A percentile compares a stretch with the other conserved stretches of the same genome.
Evolutionary conservation across 2,888 invertebrate species (phyloP).

Genomic region (Altica lythri): DNA sequence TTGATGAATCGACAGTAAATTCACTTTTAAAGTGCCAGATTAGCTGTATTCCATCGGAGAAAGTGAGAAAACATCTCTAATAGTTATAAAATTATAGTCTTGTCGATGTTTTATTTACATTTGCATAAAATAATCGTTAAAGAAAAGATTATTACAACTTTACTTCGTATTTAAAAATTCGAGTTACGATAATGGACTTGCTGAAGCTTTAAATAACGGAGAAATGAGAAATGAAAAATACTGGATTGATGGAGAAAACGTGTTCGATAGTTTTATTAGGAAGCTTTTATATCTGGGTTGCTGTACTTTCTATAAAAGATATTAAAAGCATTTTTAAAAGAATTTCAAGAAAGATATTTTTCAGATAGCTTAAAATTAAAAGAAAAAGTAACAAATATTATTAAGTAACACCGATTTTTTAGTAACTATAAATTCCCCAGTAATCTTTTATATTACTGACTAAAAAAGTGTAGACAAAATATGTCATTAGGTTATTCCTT

Average conservation of each 20-base stretch:
- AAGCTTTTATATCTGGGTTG: neutral
- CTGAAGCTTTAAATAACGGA: constrained; percentile 2
- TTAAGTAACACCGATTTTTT: too few species aligned
- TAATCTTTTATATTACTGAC: too few species aligned
- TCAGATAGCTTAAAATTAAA: too few species aligned
- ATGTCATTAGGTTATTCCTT: too few species aligned
- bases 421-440: too few species aligned
- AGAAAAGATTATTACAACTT: constrained; percentile 4
- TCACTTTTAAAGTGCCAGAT: constrained; percentile 3
- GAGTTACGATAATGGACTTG: constrained; percentile 6
- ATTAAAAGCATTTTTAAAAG: too few species aligned
- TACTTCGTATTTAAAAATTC: constrained; percentile 7
- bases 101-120: constrained; percentile 3
- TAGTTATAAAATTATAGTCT: constrained; percentile 7
- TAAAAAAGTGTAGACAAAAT: too few species aligned
- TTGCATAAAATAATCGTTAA: constrained; percentile 3
- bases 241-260: constrained; percentile 2
- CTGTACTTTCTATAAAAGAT: too few species aligned
- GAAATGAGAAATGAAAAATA: neutral
- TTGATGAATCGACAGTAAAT: constrained; percentile 4
- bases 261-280: neutral
- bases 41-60: constrained; percentile 5
- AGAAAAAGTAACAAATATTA: too few species aligned
- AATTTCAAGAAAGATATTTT: too few species aligned
- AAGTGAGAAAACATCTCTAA: constrained; percentile 14